These are phyloP conservation scores for Natator depressus DNA, from an alignment of 2,113 vertebrate species.

Conservation along the genomic window DNA sequence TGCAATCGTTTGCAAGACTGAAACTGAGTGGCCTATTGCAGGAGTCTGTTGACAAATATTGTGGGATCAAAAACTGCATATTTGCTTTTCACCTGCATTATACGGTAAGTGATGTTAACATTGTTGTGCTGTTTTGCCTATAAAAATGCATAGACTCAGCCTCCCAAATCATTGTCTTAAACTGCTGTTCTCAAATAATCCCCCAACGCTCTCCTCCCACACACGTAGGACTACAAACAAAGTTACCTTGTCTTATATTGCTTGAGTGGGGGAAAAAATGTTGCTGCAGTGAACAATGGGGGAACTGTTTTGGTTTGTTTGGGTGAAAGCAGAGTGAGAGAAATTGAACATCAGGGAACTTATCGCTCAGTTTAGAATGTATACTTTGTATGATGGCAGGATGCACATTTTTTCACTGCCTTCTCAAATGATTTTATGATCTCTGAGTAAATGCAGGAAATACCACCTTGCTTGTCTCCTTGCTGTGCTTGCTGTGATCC, in stretches of 20 bases:
- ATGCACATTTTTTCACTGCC: slow-evolving; percentile 20
- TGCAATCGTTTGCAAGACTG: not conserved
- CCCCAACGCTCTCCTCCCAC: not conserved
- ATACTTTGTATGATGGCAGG: not conserved
- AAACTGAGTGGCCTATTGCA: not conserved
- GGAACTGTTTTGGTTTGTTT: not conserved
- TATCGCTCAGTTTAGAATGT: not conserved
- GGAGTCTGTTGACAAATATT: not conserved
- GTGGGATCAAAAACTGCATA: not conserved
- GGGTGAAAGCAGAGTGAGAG: not conserved
- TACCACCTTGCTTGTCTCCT: slow-evolving; percentile 1
- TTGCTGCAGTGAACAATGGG: not conserved
- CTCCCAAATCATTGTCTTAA: not conserved
- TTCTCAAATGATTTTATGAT: slow-evolving; percentile 31
- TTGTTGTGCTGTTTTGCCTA: not conserved
- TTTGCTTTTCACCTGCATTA: not conserved
- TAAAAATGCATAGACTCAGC: not conserved
- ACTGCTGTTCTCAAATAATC: not conserved
- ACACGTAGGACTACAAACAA: not conserved
- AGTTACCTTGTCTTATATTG: not conserved
- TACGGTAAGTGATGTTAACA: not conserved
- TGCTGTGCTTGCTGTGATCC: slow-evolving; percentile 16
- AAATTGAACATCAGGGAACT: not conserved
- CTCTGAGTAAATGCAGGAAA: slow-evolving; percentile 28
- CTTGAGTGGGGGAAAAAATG: not conserved